Conservation (phyloP, 2,888 invertebrate species). For the Volucella bombylans region DNA sequence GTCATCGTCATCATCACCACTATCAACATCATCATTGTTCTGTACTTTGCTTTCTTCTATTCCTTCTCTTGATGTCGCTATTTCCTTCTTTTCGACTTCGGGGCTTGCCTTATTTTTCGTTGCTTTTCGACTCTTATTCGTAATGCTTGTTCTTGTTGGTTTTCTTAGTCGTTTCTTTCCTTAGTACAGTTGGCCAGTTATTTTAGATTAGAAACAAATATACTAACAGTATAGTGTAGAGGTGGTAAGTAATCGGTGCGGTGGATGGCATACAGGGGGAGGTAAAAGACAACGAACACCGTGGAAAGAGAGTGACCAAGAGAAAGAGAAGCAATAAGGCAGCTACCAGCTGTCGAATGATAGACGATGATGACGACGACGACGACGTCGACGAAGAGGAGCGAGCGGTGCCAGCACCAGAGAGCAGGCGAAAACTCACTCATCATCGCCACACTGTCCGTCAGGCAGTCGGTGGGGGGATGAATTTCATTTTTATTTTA, state of each 20-base stretch:
- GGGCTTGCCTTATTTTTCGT: constrained; percentile 56
- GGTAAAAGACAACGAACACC: constrained; percentile 23
- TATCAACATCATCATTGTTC: constrained; percentile 39
- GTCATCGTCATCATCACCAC: constrained; percentile 36
- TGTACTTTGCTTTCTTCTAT: constrained; percentile 51
- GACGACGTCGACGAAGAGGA: neutral
- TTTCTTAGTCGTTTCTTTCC: constrained; percentile 60
- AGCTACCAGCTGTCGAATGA: constrained; percentile 62
- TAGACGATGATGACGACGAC: constrained; percentile 40
- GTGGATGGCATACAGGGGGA: constrained; percentile 3
- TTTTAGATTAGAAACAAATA: constrained; percentile 69
- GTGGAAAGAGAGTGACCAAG: constrained; percentile 23
- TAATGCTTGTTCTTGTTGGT: constrained; percentile 59
- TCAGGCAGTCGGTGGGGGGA: constrained; percentile 30
- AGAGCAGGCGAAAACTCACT: constrained; percentile 29
- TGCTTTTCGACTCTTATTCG: constrained; percentile 59
- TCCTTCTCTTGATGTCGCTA: constrained; percentile 26
- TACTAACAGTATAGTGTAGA: constrained; percentile 36
- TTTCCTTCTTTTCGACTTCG: constrained; percentile 39
- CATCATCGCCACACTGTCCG: neutral
- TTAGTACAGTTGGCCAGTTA: constrained; percentile 71
- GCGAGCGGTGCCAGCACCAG: constrained; percentile 14
- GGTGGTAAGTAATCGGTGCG: constrained; percentile 24
- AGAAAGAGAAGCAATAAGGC: constrained; percentile 23
- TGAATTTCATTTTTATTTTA: constrained; percentile 37